A percentile compares a stretch with the other conserved stretches of the same genome.
phyloP scores from a whole-genome alignment of 2,888 invertebrate species.

The Galeruca laticollis region DNA sequence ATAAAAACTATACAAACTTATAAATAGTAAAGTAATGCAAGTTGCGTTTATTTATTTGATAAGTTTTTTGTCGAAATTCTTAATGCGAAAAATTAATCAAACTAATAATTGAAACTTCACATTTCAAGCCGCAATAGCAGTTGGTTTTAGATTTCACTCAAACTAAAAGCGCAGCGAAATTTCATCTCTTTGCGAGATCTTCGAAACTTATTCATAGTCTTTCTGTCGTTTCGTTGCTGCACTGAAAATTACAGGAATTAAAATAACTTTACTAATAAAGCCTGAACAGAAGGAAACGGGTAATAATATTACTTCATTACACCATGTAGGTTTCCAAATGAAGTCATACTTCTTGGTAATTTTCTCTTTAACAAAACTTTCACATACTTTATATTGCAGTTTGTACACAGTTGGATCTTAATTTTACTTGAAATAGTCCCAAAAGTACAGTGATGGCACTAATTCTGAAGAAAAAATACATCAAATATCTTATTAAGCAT shows the following conservation, averaged over 20 bases:
- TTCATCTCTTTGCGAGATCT: constrained; percentile 16
- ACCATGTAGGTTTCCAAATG: constrained; percentile 36
- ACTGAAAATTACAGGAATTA: constrained; percentile 35
- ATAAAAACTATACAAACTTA: too few relatives aligned
- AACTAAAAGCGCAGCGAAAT: constrained; percentile 20
- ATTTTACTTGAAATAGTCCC: background rate
- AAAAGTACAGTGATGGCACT: background rate
- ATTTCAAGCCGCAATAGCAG: constrained; percentile 7
- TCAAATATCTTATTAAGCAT: too few relatives aligned
- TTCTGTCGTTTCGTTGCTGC: constrained; percentile 12
- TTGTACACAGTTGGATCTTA: constrained; percentile 11
- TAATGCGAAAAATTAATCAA: background rate
- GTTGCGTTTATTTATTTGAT: too few relatives aligned
- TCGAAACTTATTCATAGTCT: constrained; percentile 26
- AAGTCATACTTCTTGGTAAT: constrained; percentile 28
- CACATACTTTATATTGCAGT: constrained; percentile 35
- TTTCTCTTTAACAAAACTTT: constrained; percentile 30
- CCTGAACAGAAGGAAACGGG: constrained; percentile 32
- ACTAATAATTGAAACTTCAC: background rate
- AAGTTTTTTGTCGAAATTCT: too few relatives aligned
- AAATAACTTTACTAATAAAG: constrained; percentile 40
- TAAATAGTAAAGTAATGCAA: too few relatives aligned
- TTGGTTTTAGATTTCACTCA: constrained; percentile 14
- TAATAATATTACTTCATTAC: constrained; percentile 40
- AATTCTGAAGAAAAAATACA: background rate